phyloP scores from a whole-genome alignment of 1,140 invertebrate genomes.

The Scaptomyza hsui region DNA sequence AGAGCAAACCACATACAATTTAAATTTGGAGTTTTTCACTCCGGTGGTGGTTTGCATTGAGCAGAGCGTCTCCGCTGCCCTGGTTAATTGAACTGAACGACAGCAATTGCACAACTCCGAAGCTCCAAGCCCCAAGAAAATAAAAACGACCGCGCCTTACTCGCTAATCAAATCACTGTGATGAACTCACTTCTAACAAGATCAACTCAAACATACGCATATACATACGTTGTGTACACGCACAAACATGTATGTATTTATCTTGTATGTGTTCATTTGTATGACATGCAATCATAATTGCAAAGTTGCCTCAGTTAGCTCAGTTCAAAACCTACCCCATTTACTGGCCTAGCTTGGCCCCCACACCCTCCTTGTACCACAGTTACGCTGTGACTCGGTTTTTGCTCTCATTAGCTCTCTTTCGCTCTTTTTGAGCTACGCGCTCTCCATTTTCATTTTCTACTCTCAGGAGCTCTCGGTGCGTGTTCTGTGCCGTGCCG shows the following conservation, averaged over 20 bases:
- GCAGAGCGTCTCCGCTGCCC: conserved; percentile 49
- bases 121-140: background rate
- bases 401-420: conserved; percentile 26
- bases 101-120: conserved; percentile 67
- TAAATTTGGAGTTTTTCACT: conserved; percentile 56
- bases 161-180: conserved; percentile 49
- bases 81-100: conserved; percentile 63
- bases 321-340: conserved; percentile 55
- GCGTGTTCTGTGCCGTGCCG: conserved; percentile 42
- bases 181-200: conserved; percentile 53
- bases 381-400: background rate
- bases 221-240: background rate
- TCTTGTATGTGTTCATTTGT: background rate
- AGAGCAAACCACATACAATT: conserved; percentile 6
- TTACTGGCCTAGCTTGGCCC: conserved; percentile 18
- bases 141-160: conserved; percentile 25
- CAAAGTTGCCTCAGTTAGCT: conserved; percentile 29
- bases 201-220: conserved; percentile 24
- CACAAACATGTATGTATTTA: background rate
- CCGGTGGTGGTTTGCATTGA: conserved; percentile 53
- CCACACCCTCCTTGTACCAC: background rate
- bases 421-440: background rate
- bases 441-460: conserved; percentile 47
- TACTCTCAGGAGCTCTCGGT: conserved; percentile 22
- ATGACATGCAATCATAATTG: conserved; percentile 50